These are phyloP conservation scores for Acrocephalus arundinaceus DNA, from an alignment of 2,113 vertebrate genomes.

Conservation along the genomic window DNA sequence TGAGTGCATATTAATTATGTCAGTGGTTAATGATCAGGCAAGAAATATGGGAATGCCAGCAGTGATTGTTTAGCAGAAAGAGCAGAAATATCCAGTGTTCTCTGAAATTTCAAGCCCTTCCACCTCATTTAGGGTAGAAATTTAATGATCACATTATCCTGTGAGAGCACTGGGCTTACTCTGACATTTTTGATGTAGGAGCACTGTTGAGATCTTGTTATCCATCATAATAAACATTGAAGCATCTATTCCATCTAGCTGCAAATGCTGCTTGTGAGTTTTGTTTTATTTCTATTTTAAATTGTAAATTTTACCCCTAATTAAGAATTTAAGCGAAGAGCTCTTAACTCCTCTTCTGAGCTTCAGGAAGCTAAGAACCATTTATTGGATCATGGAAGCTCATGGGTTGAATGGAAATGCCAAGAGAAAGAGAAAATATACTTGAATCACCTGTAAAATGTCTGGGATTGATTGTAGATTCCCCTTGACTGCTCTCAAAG, in stretches of 20 bases:
- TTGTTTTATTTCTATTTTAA: not conserved
- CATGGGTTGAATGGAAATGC: not conserved
- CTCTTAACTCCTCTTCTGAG: not conserved
- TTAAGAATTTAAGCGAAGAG: not conserved
- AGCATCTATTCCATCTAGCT: not conserved
- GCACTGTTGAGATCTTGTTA: not conserved
- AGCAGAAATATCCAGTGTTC: not conserved
- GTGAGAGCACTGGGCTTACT: not conserved
- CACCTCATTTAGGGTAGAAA: not conserved
- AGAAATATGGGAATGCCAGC: slow-evolving; percentile 41
- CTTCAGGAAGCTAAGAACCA: not conserved
- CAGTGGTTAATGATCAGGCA: slow-evolving; percentile 70
- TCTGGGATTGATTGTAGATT: not conserved
- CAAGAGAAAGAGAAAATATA: not conserved
- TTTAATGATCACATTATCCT: accelerated
- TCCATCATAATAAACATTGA: not conserved
- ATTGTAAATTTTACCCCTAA: not conserved
- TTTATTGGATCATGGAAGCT: not conserved
- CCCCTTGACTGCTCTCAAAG: not conserved
- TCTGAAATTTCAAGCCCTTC: not conserved
- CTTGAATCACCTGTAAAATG: not conserved
- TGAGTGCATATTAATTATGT: slow-evolving; percentile 75
- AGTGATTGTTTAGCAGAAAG: slow-evolving; percentile 22
- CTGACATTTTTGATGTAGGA: not conserved
- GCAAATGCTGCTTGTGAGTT: not conserved